phyloP scores from a whole-genome alignment of 2,888 invertebrate genomes.

The Lumbricus terrestris region DNA sequence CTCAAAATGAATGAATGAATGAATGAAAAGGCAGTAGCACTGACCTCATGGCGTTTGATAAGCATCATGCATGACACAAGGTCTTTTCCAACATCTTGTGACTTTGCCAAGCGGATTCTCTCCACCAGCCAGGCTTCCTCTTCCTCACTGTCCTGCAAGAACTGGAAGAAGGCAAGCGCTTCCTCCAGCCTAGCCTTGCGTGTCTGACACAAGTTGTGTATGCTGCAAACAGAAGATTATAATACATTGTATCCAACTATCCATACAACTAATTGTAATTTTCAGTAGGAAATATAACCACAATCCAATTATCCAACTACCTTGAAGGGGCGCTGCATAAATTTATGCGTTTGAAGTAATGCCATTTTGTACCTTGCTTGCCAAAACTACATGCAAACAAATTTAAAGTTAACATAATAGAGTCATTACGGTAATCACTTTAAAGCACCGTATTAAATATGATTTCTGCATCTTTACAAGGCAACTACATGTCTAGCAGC shows the following conservation, averaged over 20 bases:
- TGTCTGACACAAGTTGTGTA: constrained; percentile 78
- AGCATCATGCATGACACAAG: constrained; percentile 82
- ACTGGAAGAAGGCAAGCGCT: constrained; percentile 88
- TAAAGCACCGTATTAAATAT: background rate
- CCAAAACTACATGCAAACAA: background rate
- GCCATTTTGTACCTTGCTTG: background rate
- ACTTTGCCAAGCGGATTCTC: constrained; percentile 86
- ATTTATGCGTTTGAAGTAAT: too few species aligned
- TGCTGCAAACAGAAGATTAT: constrained; percentile 62
- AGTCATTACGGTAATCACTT: too few species aligned
- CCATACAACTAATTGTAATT: background rate
- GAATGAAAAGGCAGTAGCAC: background rate
- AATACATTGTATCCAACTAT: background rate
- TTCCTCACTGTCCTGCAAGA: constrained; percentile 93
- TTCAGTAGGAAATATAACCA: background rate
- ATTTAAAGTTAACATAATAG: background rate
- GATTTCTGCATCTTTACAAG: background rate
- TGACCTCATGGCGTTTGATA: constrained; percentile 86
- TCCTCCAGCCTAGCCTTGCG: constrained; percentile 80
- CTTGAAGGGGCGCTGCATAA: too few species aligned
- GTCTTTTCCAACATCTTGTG: constrained; percentile 91
- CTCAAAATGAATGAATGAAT: too few species aligned
- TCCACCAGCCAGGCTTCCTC: constrained; percentile 96
- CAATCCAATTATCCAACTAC: too few species aligned
- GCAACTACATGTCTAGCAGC: background rate